A percentile compares a stretch with the other conserved stretches of the same genome.
phyloP scores from a whole-genome alignment of 2,113 vertebrate genomes.

The Sigmodon hispidus region DNA sequence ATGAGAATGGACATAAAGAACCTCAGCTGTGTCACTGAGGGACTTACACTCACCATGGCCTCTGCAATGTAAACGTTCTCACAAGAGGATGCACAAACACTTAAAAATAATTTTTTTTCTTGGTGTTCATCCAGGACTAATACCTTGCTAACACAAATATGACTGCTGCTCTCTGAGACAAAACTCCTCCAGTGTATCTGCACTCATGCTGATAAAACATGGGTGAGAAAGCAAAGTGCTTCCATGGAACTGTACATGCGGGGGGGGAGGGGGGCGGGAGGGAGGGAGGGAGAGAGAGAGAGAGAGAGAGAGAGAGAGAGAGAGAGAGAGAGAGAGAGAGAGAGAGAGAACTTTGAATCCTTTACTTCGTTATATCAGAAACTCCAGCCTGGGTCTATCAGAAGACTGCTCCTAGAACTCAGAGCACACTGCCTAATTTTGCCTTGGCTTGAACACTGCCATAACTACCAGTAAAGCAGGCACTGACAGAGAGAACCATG shows the following conservation, averaged over 20 bases:
- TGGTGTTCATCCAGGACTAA: constrained; percentile 65
- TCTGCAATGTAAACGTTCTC: constrained; percentile 64
- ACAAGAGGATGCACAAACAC: constrained; percentile 59
- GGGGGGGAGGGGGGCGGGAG: too few relatives aligned
- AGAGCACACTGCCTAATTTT: constrained; percentile 82
- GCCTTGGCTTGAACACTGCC: constrained; percentile 80
- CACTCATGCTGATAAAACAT: constrained; percentile 74
- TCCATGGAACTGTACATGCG: constrained; percentile 77
- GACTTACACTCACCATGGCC: constrained; percentile 33
- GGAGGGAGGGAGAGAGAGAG: constrained; percentile 85
- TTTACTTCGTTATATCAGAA: constrained; percentile 84
- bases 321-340: constrained; percentile 85
- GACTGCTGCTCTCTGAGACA: constrained; percentile 69
- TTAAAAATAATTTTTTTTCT: constrained; percentile 71
- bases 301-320: constrained; percentile 84
- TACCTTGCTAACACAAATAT: constrained; percentile 60
- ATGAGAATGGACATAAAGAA: not conserved
- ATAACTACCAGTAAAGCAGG: constrained; percentile 81
- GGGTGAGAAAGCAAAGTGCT: constrained; percentile 79
- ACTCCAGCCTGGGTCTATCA: constrained; percentile 82
- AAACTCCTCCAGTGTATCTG: constrained; percentile 73
- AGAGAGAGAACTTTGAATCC: constrained; percentile 85
- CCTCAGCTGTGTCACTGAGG: not conserved
- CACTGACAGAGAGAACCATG: constrained; percentile 77
- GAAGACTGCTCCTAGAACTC: constrained; percentile 82